Evolutionary conservation across 2,113 vertebrate species (phyloP).

Genomic region (Noctilio leporinus): DNA sequence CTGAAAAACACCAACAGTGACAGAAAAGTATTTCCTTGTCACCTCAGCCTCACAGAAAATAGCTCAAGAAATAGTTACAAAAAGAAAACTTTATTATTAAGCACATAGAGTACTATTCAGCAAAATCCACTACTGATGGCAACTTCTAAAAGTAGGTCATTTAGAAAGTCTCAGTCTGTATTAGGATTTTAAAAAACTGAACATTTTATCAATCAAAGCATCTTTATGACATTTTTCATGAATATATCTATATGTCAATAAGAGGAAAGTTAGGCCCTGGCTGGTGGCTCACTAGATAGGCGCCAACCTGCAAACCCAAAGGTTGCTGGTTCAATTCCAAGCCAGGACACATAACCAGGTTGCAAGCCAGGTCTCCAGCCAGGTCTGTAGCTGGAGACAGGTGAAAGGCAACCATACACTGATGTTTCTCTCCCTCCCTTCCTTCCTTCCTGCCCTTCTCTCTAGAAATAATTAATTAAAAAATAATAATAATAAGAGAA

Average conservation of each 20-base stretch:
- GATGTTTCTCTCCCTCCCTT: too few species aligned
- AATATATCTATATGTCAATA: background rate
- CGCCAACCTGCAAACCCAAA: too few species aligned
- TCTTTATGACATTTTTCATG: background rate
- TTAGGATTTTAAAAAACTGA: slow-evolving; percentile 7
- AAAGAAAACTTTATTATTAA: slow-evolving; percentile 49
- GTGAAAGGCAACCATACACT: too few species aligned
- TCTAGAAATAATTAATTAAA: too few species aligned
- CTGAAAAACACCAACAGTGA: slow-evolving; percentile 46
- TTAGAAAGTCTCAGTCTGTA: background rate
- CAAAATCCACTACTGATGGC: slow-evolving; percentile 9
- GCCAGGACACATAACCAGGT: too few species aligned
- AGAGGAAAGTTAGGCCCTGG: too few species aligned
- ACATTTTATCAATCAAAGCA: background rate
- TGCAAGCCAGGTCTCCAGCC: too few species aligned
- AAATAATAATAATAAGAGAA: too few species aligned
- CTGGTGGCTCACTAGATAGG: too few species aligned
- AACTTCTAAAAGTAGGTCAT: slow-evolving; percentile 9
- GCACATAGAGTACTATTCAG: slow-evolving; percentile 34
- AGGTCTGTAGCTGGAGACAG: too few species aligned
- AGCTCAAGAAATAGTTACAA: slow-evolving; percentile 51
- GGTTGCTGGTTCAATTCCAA: too few species aligned
- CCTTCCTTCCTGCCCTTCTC: too few species aligned
- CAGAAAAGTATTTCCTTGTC: slow-evolving; percentile 61
- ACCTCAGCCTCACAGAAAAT: slow-evolving; percentile 45